Evolutionary conservation across 2,113 vertebrate species (phyloP).

Genomic region (Formicarius rufipectus): DNA sequence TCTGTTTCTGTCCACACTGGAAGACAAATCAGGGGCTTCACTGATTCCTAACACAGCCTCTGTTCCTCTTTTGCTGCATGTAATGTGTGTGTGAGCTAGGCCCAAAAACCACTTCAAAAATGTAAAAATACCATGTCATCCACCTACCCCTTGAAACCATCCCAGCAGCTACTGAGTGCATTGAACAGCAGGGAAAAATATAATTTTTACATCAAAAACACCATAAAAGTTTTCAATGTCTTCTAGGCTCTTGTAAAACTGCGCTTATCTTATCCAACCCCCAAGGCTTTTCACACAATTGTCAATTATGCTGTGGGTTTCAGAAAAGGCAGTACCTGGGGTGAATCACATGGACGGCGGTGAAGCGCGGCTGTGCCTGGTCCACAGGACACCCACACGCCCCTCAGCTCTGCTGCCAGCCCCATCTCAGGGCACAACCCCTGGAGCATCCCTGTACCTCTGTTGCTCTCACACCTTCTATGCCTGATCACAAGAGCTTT

Average conservation of each 20-base stretch:
- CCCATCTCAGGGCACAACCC: not conserved
- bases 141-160: constrained; percentile 22
- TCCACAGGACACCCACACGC: not conserved
- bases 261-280: constrained; percentile 44
- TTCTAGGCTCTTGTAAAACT: constrained; percentile 43
- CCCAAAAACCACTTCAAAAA: not conserved
- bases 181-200: constrained; percentile 28
- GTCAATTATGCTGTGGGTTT: constrained; percentile 46
- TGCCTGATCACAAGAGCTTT: not conserved
- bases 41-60: not conserved
- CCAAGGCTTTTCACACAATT: constrained; percentile 43
- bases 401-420: not conserved
- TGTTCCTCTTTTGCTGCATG: not conserved
- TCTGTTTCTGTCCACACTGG: not conserved
- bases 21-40: not conserved
- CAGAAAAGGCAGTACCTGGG: constrained; percentile 15
- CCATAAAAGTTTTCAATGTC: constrained; percentile 33
- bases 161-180: constrained; percentile 40
- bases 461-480: not conserved
- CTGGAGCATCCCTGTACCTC: not conserved
- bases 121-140: constrained; percentile 28
- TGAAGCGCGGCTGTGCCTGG: not conserved
- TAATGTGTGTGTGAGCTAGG: not conserved
- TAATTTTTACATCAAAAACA: constrained; percentile 60
- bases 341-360: not conserved